Evolutionary conservation across 2,888 invertebrate species (phyloP).

Genomic region (Lepidochitona cinerea): DNA sequence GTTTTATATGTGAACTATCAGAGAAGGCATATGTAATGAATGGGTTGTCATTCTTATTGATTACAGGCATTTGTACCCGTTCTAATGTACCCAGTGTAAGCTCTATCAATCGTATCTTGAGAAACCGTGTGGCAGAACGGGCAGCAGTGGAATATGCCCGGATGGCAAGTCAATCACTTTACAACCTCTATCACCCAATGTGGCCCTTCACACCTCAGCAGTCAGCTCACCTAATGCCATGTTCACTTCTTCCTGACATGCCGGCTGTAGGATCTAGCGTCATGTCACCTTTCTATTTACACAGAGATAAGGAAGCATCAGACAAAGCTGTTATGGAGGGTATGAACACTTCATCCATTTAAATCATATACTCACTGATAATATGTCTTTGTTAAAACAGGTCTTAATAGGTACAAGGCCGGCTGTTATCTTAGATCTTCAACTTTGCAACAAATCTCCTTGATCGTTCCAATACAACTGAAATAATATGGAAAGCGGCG

Average conservation of each 20-base stretch:
- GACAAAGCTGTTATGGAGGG: no score
- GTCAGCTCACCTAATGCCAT: background rate
- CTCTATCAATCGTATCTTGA: conserved; percentile 94
- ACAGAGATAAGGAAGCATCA: background rate
- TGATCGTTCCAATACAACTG: no score
- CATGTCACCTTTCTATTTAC: background rate
- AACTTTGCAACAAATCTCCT: no score
- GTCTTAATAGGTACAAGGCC: no score
- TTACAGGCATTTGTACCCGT: conserved; percentile 86
- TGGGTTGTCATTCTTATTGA: no score
- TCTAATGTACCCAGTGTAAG: conserved; percentile 96
- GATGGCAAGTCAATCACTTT: conserved; percentile 47
- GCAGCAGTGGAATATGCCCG: conserved; percentile 95
- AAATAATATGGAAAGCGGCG: no score
- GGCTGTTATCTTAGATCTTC: no score
- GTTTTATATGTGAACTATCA: no score
- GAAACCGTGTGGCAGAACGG: conserved; percentile 95
- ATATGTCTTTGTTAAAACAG: no score
- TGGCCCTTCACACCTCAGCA: conserved; percentile 2
- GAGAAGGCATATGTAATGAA: no score
- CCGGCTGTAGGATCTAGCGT: background rate
- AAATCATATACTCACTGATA: no score
- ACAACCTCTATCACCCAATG: conserved; percentile 9
- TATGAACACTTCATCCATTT: no score
- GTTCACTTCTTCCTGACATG: background rate